A percentile compares a stretch with the other conserved stretches of the same genome.
Conservation (phyloP, 92 coral and sea anemone species). For the Umimayanthus kanabou region DNA sequence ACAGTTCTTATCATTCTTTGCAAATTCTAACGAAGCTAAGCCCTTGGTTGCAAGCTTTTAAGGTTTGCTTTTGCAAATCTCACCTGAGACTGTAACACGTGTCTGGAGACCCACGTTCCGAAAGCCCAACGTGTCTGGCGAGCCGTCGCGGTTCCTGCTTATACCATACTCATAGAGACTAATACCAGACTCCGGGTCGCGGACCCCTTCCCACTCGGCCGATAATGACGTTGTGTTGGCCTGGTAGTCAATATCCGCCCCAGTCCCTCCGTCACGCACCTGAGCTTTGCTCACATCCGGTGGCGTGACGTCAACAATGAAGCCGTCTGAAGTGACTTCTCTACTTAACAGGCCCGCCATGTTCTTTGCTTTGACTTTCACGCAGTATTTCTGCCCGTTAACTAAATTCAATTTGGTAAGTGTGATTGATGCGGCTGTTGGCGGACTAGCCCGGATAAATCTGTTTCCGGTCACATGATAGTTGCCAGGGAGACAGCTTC, state of each 20-base stretch:
- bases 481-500: conserved; percentile 81
- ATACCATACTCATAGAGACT: conserved; percentile 69
- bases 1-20: too few relatives aligned
- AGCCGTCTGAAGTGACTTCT: conserved; percentile 86
- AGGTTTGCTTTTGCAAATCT: not conserved
- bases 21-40: too few relatives aligned
- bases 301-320: conserved; percentile 72
- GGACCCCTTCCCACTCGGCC: conserved; percentile 84
- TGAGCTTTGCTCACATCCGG: conserved; percentile 74
- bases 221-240: conserved; percentile 67
- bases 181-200: conserved; percentile 80
- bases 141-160: conserved; percentile 74
- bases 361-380: conserved; percentile 84
- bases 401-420: conserved; percentile 62
- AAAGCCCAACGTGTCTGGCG: conserved; percentile 66
- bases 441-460: conserved; percentile 64
- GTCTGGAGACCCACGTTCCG: conserved; percentile 54
- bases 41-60: too few relatives aligned
- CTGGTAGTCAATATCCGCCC: conserved; percentile 83
- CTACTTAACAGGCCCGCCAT: conserved; percentile 75
- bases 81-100: conserved; percentile 52
- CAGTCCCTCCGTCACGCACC: conserved; percentile 78
- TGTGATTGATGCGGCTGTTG: conserved; percentile 60
- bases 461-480: conserved; percentile 83
- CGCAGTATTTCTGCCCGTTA: conserved; percentile 88